Evolutionary conservation across 2,888 invertebrate species (phyloP).

Genomic region (Orthosia incerta): DNA sequence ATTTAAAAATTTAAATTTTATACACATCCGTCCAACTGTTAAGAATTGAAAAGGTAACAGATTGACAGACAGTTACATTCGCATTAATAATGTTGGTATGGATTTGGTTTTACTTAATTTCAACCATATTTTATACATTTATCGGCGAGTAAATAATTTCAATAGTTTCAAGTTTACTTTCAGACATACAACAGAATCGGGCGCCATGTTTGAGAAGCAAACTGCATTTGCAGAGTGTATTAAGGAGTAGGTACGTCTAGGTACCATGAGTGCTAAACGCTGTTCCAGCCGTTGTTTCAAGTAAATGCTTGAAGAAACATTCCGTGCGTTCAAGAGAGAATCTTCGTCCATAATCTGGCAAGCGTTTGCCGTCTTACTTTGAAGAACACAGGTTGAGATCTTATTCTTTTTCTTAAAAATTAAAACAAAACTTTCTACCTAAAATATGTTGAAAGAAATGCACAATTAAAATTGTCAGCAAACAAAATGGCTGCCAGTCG

Average conservation of each 20-base stretch:
- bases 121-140: too few relatives aligned
- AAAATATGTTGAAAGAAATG: background rate
- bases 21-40: too few relatives aligned
- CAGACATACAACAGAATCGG: background rate
- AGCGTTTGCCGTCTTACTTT: constrained; percentile 3
- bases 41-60: too few relatives aligned
- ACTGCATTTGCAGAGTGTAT: constrained; percentile 20
- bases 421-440: background rate
- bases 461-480: background rate
- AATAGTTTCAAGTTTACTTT: background rate
- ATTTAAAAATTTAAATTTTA: too few relatives aligned
- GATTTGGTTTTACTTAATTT: too few relatives aligned
- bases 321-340: constrained; percentile 2
- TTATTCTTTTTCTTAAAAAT: background rate
- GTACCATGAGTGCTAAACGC: constrained; percentile 42
- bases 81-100: too few relatives aligned
- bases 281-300: constrained; percentile 30
- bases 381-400: background rate
- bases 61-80: too few relatives aligned
- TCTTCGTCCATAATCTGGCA: background rate
- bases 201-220: constrained; percentile 23
- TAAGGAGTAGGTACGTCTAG: constrained; percentile 2
- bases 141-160: background rate
- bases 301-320: constrained; percentile 43
- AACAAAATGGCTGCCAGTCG: background rate